Percentiles rank a stretch among this genome's conserved stretches.
phyloP scores from a whole-genome alignment of 2,888 invertebrate genomes.

The Microplitis deprimator region DNA sequence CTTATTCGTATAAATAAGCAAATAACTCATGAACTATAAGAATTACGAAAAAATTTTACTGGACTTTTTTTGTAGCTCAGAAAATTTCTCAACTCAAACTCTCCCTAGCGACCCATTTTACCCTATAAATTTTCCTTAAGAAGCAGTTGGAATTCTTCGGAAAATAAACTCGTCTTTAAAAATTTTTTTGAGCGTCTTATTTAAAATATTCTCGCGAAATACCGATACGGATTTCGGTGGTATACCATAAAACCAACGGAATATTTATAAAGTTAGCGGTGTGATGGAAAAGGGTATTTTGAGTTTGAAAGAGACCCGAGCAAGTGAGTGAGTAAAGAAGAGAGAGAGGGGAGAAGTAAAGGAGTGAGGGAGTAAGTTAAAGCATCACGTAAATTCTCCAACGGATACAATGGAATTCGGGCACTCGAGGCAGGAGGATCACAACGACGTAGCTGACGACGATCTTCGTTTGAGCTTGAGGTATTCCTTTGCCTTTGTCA shows the following conservation, averaged over 20 bases:
- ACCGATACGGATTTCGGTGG: slow-evolving; percentile 65
- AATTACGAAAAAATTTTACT: no score
- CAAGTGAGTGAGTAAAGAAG: neutral
- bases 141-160: neutral
- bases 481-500: slow-evolving; percentile 72
- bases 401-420: neutral
- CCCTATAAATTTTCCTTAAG: no score
- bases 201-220: slow-evolving; percentile 70
- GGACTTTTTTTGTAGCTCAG: no score
- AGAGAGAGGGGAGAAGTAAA: no score
- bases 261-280: slow-evolving; percentile 59
- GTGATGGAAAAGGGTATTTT: slow-evolving; percentile 54
- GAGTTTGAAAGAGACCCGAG: slow-evolving; percentile 20
- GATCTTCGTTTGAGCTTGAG: slow-evolving; percentile 48
- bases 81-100: no score
- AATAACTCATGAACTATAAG: no score
- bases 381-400: neutral
- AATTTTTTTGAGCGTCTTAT: slow-evolving; percentile 55
- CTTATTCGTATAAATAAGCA: no score
- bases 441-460: slow-evolving; percentile 15
- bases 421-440: neutral
- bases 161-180: neutral
- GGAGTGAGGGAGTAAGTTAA: neutral
- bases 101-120: no score
- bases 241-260: slow-evolving; percentile 52